Evolutionary conservation across 1,140 invertebrate species (phyloP).

Genomic region (Anastatus disparis): DNA sequence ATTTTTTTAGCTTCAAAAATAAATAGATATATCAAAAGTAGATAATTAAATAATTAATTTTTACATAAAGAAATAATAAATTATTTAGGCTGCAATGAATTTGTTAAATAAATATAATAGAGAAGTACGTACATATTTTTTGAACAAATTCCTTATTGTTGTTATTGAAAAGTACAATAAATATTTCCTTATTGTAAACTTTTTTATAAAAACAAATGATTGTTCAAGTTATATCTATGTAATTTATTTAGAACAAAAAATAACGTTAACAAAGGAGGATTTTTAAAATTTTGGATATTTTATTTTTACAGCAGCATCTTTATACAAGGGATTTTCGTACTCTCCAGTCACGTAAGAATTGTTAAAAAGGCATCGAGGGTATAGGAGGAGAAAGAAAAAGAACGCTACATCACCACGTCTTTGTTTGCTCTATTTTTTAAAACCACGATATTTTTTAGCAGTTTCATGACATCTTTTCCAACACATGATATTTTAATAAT

Average conservation of each 20-base stretch:
- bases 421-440: no score
- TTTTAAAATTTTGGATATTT: neutral
- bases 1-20: no score
- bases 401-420: no score
- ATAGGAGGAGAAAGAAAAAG: no score
- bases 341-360: slow-evolving; percentile 35
- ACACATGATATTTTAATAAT: no score
- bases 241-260: neutral
- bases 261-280: neutral
- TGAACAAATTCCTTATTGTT: slow-evolving; percentile 2
- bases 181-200: neutral
- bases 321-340: slow-evolving; percentile 22
- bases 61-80: no score
- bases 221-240: neutral
- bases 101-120: slow-evolving; percentile 3
- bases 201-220: neutral
- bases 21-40: no score
- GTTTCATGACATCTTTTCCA: no score
- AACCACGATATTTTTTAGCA: no score
- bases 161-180: slow-evolving; percentile 12
- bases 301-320: neutral
- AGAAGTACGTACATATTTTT: neutral
- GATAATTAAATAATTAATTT: no score
- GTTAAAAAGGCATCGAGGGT: no score
- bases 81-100: no score